Evolutionary conservation across 2,888 invertebrate species (phyloP).

Genomic region (Scrobipalpa atriplicella): DNA sequence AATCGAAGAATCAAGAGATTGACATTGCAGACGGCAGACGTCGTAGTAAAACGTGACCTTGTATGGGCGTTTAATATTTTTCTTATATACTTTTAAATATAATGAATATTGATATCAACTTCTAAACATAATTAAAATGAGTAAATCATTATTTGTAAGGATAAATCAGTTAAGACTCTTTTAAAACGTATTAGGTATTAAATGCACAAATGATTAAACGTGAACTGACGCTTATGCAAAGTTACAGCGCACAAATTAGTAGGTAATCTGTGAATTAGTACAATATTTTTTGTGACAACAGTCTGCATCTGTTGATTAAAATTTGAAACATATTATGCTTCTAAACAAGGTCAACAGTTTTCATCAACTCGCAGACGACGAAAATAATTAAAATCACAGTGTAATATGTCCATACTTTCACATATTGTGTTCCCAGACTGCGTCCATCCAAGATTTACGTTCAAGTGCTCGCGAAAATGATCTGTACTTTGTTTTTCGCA

Average conservation of each 20-base stretch:
- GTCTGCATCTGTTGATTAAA: slow-evolving; percentile 83
- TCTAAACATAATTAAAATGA: not conserved
- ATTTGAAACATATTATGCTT: slow-evolving; percentile 82
- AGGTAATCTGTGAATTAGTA: no score
- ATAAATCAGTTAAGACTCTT: not conserved
- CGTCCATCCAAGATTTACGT: slow-evolving; percentile 64
- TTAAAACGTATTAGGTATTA: not conserved
- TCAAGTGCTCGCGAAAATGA: slow-evolving; percentile 79
- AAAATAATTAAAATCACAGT: slow-evolving; percentile 77
- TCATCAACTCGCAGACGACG: slow-evolving; percentile 76
- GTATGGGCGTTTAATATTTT: slow-evolving; percentile 13
- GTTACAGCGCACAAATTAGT: slow-evolving; percentile 57
- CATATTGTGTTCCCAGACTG: slow-evolving; percentile 60
- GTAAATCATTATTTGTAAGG: not conserved
- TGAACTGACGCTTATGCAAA: slow-evolving; percentile 42
- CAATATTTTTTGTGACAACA: slow-evolving; percentile 78
- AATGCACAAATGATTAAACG: not conserved
- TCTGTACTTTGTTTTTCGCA: slow-evolving; percentile 81
- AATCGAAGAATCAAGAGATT: slow-evolving; percentile 16
- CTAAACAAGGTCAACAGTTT: slow-evolving; percentile 84
- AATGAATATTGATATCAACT: not conserved
- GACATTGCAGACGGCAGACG: slow-evolving; percentile 4
- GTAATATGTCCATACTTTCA: slow-evolving; percentile 65
- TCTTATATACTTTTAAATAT: not conserved
- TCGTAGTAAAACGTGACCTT: slow-evolving; percentile 8